Conservation (phyloP, 2,113 vertebrate species). For the Xerus inauris region DNA sequence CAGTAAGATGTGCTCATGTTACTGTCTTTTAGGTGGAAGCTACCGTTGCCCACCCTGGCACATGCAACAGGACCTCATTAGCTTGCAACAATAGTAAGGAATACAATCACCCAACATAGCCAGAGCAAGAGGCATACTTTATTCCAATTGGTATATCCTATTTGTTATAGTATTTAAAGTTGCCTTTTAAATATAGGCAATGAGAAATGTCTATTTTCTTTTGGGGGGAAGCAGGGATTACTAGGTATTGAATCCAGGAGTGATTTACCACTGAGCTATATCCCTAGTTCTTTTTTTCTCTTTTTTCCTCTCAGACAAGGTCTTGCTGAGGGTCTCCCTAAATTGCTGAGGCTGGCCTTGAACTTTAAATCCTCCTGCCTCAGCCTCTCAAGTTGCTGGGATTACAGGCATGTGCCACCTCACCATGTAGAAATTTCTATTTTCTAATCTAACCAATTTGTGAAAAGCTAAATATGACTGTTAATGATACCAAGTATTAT, state of each 20-base stretch:
- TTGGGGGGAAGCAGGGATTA: too few relatives aligned
- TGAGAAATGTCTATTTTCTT: not conserved
- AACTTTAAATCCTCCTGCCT: too few relatives aligned
- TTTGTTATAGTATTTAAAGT: not conserved
- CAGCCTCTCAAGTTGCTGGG: too few relatives aligned
- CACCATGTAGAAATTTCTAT: not conserved
- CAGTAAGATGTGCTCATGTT: slow-evolving; percentile 86
- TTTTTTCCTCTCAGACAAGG: too few relatives aligned
- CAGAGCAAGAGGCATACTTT: not conserved
- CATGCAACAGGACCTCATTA: not conserved
- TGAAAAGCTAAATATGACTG: not conserved
- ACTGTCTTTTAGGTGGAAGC: slow-evolving; percentile 85
- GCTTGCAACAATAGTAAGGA: not conserved
- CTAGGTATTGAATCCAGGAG: too few relatives aligned
- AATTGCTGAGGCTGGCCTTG: too few relatives aligned
- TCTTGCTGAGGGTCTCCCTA: too few relatives aligned
- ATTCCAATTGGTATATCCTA: not conserved
- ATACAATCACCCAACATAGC: slow-evolving; percentile 49
- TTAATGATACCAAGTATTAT: not conserved
- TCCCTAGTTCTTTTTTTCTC: too few relatives aligned
- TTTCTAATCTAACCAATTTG: slow-evolving; percentile 22
- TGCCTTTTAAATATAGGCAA: not conserved
- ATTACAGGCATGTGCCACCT: too few relatives aligned
- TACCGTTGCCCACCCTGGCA: slow-evolving; percentile 61
- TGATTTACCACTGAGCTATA: too few relatives aligned